Evolutionary conservation across 2,888 invertebrate species (phyloP).

Genomic region (Hypena proboscidalis): DNA sequence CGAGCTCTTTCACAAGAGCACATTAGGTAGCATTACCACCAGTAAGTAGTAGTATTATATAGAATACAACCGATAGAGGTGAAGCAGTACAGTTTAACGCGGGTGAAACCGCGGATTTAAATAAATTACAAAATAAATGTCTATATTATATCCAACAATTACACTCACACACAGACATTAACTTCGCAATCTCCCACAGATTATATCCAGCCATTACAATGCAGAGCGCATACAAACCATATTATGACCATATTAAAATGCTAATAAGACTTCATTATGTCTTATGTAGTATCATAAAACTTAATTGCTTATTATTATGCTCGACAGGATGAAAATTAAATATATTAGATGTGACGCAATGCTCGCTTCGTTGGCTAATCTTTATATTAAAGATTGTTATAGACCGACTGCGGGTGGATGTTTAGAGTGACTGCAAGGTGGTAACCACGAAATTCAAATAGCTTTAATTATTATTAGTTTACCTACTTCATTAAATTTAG

Average conservation of each 20-base stretch:
- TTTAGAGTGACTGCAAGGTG: too few species aligned
- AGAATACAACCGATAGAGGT: too few species aligned
- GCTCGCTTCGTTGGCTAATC: neutral
- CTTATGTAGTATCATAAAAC: conserved; percentile 42
- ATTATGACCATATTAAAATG: conserved; percentile 50
- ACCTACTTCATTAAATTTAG: too few species aligned
- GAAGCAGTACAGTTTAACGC: too few species aligned
- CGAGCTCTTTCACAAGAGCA: too few species aligned
- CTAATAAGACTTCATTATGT: conserved; percentile 46
- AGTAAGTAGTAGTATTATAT: too few species aligned
- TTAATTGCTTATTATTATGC: conserved; percentile 49
- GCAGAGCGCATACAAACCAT: conserved; percentile 27
- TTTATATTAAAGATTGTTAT: neutral
- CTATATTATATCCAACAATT: neutral
- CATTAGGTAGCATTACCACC: too few species aligned
- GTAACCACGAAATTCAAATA: too few species aligned
- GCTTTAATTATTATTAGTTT: too few species aligned
- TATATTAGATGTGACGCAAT: conserved; percentile 24
- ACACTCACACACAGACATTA: neutral
- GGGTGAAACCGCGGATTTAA: too few species aligned
- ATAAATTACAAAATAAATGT: too few species aligned
- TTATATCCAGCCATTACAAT: conserved; percentile 37
- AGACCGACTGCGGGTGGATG: neutral
- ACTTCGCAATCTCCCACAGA: conserved; percentile 26
- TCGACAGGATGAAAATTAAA: conserved; percentile 36